Evolutionary conservation across 2,113 vertebrate genomes (phyloP), one percentile per base, ranked within the genome.

Genomic region (Chitala chitala): DNA sequence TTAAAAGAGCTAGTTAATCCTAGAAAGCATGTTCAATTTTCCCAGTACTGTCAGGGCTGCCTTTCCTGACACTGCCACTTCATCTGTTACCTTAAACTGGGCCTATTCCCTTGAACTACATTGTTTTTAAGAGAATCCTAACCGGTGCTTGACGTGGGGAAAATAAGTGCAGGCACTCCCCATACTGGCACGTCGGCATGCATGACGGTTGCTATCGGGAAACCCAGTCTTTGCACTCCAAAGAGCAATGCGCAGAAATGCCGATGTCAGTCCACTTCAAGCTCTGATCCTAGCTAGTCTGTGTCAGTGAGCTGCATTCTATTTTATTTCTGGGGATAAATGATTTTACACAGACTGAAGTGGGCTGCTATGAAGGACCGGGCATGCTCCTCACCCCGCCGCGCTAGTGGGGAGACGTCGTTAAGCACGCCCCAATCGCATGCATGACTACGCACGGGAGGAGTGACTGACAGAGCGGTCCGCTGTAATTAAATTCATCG

Each of bases 401-500:
- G 15, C 10, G 4, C 36, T 44, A n/a, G n/a, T n/a, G n/a, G n/a
- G 65, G 38, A 31, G 24, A 29, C 24, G 10, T 40, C 46, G 42
- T 54, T 38, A 26, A n/a, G 10, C 15, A 44, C 54, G 12, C 55
- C 38, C 22, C 44, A 48, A 70, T 69, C 72, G 70, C 71, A 24
- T 58, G 58, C 36, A 31, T 77, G 53, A 69, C 78, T 22, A 54
- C n/a, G n/a, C n/a, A n/a, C n/a, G n/a, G n/a, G n/a, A n/a, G n/a
- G n/a, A n/a, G n/a, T 24, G 33, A 83, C 81, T 84, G 79, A 83
- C 76, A 80, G 78, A 84, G 71, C 78, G 81, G 79, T 87, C 72
- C 24, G 12, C 78, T 83, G 76, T 81, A 85, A 88, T 87, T 86
- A 85, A 85, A 86, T 84, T 84, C 80, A 82, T 82, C 78, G 74